phyloP scores from a whole-genome alignment of 1,140 invertebrate genomes.

The Atta colombica region DNA sequence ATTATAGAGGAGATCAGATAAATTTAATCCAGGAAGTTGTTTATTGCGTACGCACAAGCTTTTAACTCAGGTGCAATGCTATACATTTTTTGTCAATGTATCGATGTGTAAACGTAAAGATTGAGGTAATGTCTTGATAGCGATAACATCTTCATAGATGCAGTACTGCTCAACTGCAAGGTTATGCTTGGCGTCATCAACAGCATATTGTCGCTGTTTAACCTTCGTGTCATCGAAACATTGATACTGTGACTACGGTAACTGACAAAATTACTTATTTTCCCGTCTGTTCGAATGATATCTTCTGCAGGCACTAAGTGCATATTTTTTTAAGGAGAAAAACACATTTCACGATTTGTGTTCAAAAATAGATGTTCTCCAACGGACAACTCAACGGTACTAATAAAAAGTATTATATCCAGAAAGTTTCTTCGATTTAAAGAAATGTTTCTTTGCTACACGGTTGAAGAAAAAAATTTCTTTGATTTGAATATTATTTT shows the following conservation, averaged over 20 bases:
- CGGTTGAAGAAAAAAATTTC: too few relatives aligned
- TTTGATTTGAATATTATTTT: too few relatives aligned
- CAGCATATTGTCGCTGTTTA: conserved; percentile 54
- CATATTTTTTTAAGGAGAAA: not conserved
- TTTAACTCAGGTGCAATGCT: not conserved
- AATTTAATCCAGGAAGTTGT: conserved; percentile 39
- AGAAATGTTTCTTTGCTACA: too few relatives aligned
- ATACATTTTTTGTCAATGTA: conserved; percentile 32
- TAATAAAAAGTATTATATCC: not conserved
- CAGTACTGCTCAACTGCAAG: conserved; percentile 18
- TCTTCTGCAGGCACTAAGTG: not conserved
- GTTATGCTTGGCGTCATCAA: conserved; percentile 51
- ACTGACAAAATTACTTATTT: conserved; percentile 54
- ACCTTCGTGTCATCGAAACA: conserved; percentile 54
- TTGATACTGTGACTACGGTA: conserved; percentile 13
- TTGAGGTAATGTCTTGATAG: conserved; percentile 41
- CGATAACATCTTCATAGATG: conserved; percentile 26
- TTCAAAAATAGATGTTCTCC: not conserved
- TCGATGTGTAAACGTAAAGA: not conserved
- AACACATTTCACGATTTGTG: not conserved
- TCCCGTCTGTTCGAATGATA: not conserved
- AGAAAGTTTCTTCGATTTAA: too few relatives aligned
- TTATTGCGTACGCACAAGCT: not conserved
- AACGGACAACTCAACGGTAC: not conserved
- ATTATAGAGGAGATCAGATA: not conserved